phyloP scores from a whole-genome alignment of 2,113 vertebrate species.

The Chunga burmeisteri region DNA sequence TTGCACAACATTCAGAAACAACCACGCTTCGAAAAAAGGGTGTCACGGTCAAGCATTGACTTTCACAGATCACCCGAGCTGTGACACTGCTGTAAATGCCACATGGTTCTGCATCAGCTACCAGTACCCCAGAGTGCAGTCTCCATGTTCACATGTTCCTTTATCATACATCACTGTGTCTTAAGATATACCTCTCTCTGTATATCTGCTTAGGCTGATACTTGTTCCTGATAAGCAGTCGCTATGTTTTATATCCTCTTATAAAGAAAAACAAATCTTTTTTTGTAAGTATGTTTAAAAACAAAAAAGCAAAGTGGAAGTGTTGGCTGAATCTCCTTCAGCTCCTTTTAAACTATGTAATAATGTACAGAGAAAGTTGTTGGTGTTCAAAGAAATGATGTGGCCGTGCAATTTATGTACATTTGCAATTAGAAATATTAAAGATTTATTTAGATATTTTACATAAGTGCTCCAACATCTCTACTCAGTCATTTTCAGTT shows the following conservation, averaged over 20 bases:
- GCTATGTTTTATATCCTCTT: slow-evolving; percentile 93
- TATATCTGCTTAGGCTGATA: slow-evolving; percentile 73
- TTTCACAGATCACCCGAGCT: background rate
- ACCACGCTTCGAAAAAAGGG: background rate
- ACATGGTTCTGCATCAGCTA: slow-evolving; percentile 2
- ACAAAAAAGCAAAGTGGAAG: slow-evolving; percentile 71
- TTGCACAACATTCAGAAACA: background rate
- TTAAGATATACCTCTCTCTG: slow-evolving; percentile 71
- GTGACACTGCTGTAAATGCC: slow-evolving; percentile 48
- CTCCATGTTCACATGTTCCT: slow-evolving; percentile 16
- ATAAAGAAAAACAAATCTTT: slow-evolving; percentile 49
- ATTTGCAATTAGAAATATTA: slow-evolving; percentile 99
- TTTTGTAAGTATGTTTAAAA: slow-evolving; percentile 98
- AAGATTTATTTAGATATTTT: slow-evolving; percentile 99
- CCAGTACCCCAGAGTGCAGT: background rate
- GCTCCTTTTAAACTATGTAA: slow-evolving; percentile 83
- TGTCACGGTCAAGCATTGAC: background rate
- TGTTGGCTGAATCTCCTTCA: slow-evolving; percentile 84
- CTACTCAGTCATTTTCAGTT: background rate
- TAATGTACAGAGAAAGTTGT: slow-evolving; percentile 96
- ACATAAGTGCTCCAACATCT: slow-evolving; percentile 56
- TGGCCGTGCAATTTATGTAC: slow-evolving; percentile 99
- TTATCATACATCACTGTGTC: slow-evolving; percentile 66
- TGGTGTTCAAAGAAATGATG: slow-evolving; percentile 88
- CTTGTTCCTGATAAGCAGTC: slow-evolving; percentile 81